Base-by-base conservation (phyloP, 2,888 invertebrate genomes). In the Griposia aprilina region DNA sequence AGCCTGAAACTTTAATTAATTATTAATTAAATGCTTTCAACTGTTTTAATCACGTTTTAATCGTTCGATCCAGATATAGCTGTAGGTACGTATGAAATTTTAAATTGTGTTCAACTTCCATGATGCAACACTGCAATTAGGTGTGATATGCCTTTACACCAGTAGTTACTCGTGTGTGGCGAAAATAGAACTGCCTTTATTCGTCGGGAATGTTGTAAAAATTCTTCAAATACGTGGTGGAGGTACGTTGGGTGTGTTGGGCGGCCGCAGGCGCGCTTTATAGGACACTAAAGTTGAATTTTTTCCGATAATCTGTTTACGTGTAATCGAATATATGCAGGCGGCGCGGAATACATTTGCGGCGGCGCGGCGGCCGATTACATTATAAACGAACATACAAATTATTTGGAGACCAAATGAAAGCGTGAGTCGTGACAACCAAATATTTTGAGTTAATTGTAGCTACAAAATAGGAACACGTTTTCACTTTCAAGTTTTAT, bases 261-360 rank as follows among this genome's bases (percentile, higher is more conserved):
- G 71, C 63, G 63, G 20, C 13, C 48, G 59, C 5, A 36, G 1
- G 20, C 62, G 17, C 45, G 76, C 76, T 68, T 72, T 77, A 59
- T 66, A 52, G 67, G 75, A 75, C 75, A 76, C 74, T 75, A 82
- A 77, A 80, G 78, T 82, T 82, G 88, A 88, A 84, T 90, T 89
- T 91, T 92, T 92, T 90, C 91, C 91, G 84, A 92, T 93, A 92
- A 93, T 93, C 87, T 86, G 88, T 90, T 91, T 90, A 90, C 82
- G 74, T 84, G 81, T 90, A 90, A 91, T 89, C 87, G 85, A 90
- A 91, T 92, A 81, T 82, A 81, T 78, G 80, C 70, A 81, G 45
- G 72, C 72, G 30, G 70, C 55, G n/a, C 17, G 75, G 69, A 86
- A 82, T 82, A 76, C 50, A 80, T 84, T 82, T 75, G 70, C 69